These are phyloP conservation scores for Pemphredon lugubris DNA, from an alignment of 2,888 invertebrate genomes.

Conservation along the genomic window DNA sequence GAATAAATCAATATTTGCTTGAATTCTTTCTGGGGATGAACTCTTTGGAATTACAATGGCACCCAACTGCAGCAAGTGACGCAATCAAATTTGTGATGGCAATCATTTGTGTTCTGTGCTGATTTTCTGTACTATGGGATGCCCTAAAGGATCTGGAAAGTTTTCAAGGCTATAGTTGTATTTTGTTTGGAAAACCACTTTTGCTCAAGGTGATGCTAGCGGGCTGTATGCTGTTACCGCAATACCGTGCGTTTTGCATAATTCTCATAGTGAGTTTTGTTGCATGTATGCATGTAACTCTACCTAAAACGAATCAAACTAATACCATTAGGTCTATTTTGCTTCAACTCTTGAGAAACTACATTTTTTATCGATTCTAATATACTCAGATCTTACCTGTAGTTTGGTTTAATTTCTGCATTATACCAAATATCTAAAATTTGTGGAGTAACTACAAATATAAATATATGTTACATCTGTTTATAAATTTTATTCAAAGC, in stretches of 20 bases:
- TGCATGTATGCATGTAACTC: conserved; percentile 91
- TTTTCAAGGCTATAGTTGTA: conserved; percentile 73
- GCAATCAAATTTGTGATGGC: conserved; percentile 88
- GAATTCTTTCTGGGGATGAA: conserved; percentile 86
- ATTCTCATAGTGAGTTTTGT: conserved; percentile 85
- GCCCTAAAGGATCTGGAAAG: conserved; percentile 84
- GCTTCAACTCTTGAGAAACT: background rate
- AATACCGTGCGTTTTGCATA: conserved; percentile 85
- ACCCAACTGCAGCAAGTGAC: conserved; percentile 86
- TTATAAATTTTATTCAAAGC: too few relatives aligned
- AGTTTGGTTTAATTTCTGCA: conserved; percentile 87
- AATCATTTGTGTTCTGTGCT: conserved; percentile 84
- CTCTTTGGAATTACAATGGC: conserved; percentile 91
- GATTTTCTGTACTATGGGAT: conserved; percentile 84
- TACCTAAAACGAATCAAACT: conserved; percentile 78
- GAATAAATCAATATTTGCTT: conserved; percentile 87
- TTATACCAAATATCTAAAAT: conserved; percentile 84
- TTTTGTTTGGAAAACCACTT: conserved; percentile 78
- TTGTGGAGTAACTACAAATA: too few relatives aligned
- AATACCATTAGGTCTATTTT: background rate
- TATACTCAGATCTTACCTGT: conserved; percentile 82
- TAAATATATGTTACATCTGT: too few relatives aligned
- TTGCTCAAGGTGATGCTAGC: conserved; percentile 87
- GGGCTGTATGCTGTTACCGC: conserved; percentile 88
- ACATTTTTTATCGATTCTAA: background rate